Evolutionary conservation across 2,888 invertebrate genomes (phyloP).

Genomic region (Penaeus monodon): DNA sequence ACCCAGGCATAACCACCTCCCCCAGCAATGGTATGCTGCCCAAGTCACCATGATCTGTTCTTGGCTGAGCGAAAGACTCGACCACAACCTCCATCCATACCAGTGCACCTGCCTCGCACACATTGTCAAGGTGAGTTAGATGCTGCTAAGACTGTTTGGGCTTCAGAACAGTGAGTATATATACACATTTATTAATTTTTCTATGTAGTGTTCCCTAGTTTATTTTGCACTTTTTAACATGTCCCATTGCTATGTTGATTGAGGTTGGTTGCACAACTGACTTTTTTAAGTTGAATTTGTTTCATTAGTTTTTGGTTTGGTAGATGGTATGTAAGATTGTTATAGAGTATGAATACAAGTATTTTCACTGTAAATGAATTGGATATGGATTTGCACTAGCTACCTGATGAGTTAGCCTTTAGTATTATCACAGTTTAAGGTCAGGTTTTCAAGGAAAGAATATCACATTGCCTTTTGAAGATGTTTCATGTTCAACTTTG

Average conservation of each 20-base stretch:
- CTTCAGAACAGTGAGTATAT: conserved; percentile 50
- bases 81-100: conserved; percentile 94
- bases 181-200: conserved; percentile 20
- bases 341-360: conserved; percentile 34
- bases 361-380: conserved; percentile 40
- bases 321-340: conserved; percentile 44
- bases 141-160: background rate
- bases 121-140: conserved; percentile 84
- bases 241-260: conserved; percentile 49
- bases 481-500: background rate
- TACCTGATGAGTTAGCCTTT: conserved; percentile 39
- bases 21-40: conserved; percentile 84
- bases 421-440: conserved; percentile 36
- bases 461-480: background rate
- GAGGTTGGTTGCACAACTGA: conserved; percentile 44
- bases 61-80: conserved; percentile 93
- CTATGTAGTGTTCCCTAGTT: conserved; percentile 43
- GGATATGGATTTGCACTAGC: conserved; percentile 47
- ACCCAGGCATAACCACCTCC: too few relatives aligned
- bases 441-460: conserved; percentile 37
- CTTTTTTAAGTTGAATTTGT: conserved; percentile 35
- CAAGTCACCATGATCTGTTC: conserved; percentile 94
- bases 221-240: conserved; percentile 49
- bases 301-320: conserved; percentile 38
- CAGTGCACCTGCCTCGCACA: conserved; percentile 97